Conservation (phyloP, 2,888 invertebrate species). For the Lucinisca nassula region DNA sequence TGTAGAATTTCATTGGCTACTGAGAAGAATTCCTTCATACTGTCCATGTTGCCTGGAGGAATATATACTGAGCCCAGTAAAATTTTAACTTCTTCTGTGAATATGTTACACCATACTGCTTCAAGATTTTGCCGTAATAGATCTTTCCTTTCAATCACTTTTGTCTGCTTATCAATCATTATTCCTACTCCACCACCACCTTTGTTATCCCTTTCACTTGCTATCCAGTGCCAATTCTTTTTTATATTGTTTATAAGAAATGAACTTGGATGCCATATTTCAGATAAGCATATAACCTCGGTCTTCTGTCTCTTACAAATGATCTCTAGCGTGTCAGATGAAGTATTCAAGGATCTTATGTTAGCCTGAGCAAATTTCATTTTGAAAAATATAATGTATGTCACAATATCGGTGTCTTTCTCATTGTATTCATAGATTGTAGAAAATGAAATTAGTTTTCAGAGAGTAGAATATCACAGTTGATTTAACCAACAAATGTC, state of each 20-base stretch:
- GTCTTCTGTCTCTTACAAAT: background rate
- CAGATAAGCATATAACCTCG: background rate
- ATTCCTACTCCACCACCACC: conserved; percentile 12
- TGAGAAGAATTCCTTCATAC: no score
- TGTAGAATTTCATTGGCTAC: no score
- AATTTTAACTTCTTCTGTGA: no score
- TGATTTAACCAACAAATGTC: background rate
- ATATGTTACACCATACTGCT: conserved; percentile 41
- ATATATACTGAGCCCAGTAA: no score
- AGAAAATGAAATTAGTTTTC: background rate
- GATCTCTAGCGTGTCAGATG: background rate
- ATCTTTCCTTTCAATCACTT: conserved; percentile 25
- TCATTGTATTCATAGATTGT: background rate
- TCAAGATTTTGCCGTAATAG: background rate
- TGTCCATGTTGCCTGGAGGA: no score
- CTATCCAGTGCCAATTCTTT: conserved; percentile 24
- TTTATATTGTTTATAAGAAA: background rate
- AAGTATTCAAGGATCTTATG: conserved; percentile 14
- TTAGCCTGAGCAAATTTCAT: conserved; percentile 6
- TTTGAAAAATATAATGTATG: background rate
- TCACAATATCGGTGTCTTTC: background rate
- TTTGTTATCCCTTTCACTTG: background rate
- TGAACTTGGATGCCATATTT: conserved; percentile 23
- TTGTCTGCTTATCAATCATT: conserved; percentile 1
- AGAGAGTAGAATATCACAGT: background rate